phyloP scores from a whole-genome alignment of 2,888 invertebrate genomes.

The Phania funesta region DNA sequence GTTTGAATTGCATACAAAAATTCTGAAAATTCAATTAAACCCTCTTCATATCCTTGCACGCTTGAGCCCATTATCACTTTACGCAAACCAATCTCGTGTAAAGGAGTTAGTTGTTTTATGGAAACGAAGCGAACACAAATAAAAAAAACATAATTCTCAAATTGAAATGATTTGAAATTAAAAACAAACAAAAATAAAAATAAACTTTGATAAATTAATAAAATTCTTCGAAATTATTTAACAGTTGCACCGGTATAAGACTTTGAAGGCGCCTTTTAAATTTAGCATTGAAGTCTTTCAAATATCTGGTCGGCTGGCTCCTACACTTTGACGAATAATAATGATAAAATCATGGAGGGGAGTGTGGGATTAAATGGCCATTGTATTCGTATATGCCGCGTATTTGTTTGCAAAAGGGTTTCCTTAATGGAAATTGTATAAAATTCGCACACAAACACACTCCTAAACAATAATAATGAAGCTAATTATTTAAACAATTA shows the following conservation, averaged over 20 bases:
- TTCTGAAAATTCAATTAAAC: conserved; percentile 66
- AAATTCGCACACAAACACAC: conserved; percentile 34
- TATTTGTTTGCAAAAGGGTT: conserved; percentile 56
- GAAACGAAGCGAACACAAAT: too few species aligned
- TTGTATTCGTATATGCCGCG: neutral
- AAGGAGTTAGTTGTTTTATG: conserved; percentile 7
- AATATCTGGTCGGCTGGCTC: conserved; percentile 18
- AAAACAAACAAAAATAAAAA: too few species aligned
- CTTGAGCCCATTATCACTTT: conserved; percentile 6
- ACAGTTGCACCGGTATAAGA: too few species aligned
- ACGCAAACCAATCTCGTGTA: neutral
- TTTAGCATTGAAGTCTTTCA: conserved; percentile 9
- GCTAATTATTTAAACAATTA: conserved; percentile 61
- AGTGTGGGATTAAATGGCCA: neutral
- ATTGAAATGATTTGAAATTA: too few species aligned
- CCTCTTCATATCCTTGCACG: conserved; percentile 32
- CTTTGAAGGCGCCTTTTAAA: too few species aligned
- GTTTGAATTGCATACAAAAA: conserved; percentile 69
- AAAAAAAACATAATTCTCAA: too few species aligned
- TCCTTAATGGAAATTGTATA: conserved; percentile 64
- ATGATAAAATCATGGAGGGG: conserved; percentile 34
- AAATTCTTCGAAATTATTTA: too few species aligned
- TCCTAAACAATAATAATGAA: conserved; percentile 17
- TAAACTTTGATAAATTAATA: too few species aligned
- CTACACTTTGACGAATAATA: conserved; percentile 4